Evolutionary conservation across 2,797 vertebrate genomes (phyloP).

Genomic region (Steatocranus sp.): DNA sequence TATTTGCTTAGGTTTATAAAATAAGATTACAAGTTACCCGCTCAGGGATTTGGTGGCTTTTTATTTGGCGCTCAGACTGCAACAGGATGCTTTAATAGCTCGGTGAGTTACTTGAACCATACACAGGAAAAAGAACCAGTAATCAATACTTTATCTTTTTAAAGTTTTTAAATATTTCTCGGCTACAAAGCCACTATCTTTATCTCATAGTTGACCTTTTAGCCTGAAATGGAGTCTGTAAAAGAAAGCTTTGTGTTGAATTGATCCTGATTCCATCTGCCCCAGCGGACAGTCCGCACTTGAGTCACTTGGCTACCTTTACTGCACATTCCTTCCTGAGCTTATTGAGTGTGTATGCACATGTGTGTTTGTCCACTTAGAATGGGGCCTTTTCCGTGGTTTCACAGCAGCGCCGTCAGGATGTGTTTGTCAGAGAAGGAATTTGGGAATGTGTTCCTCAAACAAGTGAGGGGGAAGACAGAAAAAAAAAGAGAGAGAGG

Average conservation of each 20-base stretch:
- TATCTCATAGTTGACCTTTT: neutral
- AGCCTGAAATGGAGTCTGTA: constrained; percentile 4
- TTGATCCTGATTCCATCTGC: constrained; percentile 42
- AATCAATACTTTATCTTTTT: neutral
- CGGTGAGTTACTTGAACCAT: neutral
- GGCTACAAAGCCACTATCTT: neutral
- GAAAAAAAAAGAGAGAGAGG: constrained; percentile 16
- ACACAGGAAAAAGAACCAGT: neutral
- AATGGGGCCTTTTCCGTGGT: constrained; percentile 59
- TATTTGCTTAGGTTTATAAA: neutral
- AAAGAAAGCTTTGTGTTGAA: constrained; percentile 47
- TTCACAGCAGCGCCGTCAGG: constrained; percentile 65
- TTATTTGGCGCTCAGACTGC: neutral
- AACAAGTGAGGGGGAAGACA: constrained; percentile 60
- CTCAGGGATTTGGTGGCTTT: neutral
- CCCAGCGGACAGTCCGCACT: constrained; percentile 33
- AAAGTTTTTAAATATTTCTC: neutral
- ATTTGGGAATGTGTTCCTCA: constrained; percentile 72
- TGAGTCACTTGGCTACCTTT: constrained; percentile 58
- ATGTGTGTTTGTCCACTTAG: constrained; percentile 31
- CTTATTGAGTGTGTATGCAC: constrained; percentile 9
- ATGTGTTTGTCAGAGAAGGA: constrained; percentile 71
- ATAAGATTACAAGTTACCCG: neutral
- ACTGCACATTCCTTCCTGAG: constrained; percentile 64
- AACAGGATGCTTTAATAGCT: neutral